These are phyloP conservation scores for Syngnathoides biaculeatus DNA, from an alignment of 2,113 vertebrate genomes.

Conservation along the genomic window DNA sequence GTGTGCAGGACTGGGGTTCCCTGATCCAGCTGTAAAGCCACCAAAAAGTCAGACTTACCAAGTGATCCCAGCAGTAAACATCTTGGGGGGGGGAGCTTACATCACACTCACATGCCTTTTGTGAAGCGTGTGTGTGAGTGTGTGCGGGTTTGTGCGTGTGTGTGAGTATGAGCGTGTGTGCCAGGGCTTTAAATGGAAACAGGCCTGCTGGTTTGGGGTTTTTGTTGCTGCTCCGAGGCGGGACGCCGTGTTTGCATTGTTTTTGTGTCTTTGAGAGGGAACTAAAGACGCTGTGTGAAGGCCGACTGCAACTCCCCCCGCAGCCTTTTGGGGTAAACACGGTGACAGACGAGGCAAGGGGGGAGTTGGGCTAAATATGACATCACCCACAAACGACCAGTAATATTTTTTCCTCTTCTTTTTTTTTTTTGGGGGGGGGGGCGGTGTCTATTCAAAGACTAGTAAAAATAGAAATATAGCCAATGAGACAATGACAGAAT, in stretches of 20 bases:
- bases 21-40: constrained; percentile 52
- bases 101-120: constrained; percentile 34
- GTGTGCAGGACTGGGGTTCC: constrained; percentile 45
- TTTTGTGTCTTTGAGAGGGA: constrained; percentile 23
- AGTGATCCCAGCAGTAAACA: constrained; percentile 68
- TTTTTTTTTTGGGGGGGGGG: constrained; percentile 11
- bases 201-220: constrained; percentile 57
- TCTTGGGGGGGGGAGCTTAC: constrained; percentile 48
- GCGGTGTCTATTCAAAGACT: constrained; percentile 31
- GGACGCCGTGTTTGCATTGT: constrained; percentile 40
- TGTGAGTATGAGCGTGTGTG: constrained; percentile 1
- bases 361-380: constrained; percentile 37
- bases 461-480: constrained; percentile 18
- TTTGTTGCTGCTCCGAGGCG: constrained; percentile 49
- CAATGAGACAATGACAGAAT: constrained; percentile 54
- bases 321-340: background rate
- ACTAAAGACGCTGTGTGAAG: constrained; percentile 7
- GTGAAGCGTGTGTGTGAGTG: constrained; percentile 14
- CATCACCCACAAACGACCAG: constrained; percentile 39
- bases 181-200: constrained; percentile 65
- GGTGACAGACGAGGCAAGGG: constrained; percentile 10
- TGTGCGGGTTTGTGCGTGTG: constrained; percentile 1
- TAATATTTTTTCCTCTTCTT: constrained; percentile 21
- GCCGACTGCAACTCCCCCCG: background rate
- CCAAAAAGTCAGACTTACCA: constrained; percentile 61